These are phyloP conservation scores for Diadromus collaris DNA, from an alignment of 2,888 invertebrate genomes.

Conservation along the genomic window DNA sequence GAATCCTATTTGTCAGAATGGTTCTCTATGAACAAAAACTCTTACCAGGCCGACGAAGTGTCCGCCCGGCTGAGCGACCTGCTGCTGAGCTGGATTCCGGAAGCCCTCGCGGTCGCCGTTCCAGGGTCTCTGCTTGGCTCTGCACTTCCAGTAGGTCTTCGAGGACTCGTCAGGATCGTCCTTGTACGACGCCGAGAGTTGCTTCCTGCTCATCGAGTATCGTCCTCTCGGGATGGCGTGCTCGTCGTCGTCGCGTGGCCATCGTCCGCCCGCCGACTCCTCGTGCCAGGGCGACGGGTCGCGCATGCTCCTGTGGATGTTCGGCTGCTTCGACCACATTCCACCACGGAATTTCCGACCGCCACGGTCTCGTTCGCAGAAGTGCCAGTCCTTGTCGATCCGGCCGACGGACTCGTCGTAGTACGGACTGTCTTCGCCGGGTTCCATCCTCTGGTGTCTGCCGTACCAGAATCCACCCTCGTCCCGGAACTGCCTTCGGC, in stretches of 20 bases:
- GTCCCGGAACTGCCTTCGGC: constrained; percentile 72
- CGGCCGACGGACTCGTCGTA: constrained; percentile 70
- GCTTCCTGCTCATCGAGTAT: constrained; percentile 71
- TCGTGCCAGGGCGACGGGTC: constrained; percentile 93
- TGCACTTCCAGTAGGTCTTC: constrained; percentile 75
- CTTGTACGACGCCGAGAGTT: constrained; percentile 68
- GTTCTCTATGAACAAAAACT: too few relatives aligned
- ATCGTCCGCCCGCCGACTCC: constrained; percentile 81
- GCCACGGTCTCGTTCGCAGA: constrained; percentile 67
- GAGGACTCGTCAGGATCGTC: constrained; percentile 74
- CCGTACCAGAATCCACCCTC: constrained; percentile 79
- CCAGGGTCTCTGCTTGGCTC: constrained; percentile 72
- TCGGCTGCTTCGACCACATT: constrained; percentile 77
- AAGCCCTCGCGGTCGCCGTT: constrained; percentile 69
- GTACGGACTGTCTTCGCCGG: constrained; percentile 69
- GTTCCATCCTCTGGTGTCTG: constrained; percentile 71
- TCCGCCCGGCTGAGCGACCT: constrained; percentile 19
- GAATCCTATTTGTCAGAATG: too few relatives aligned
- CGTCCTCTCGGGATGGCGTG: constrained; percentile 55
- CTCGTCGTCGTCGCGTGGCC: constrained; percentile 76
- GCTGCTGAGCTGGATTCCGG: constrained; percentile 36
- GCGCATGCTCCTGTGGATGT: constrained; percentile 84
- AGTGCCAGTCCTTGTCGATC: constrained; percentile 73
- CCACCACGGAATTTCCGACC: constrained; percentile 73
- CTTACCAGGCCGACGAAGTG: too few relatives aligned